These are phyloP conservation scores for Leucosticte australis DNA, from an alignment of 2,113 vertebrate genomes.

Conservation along the genomic window DNA sequence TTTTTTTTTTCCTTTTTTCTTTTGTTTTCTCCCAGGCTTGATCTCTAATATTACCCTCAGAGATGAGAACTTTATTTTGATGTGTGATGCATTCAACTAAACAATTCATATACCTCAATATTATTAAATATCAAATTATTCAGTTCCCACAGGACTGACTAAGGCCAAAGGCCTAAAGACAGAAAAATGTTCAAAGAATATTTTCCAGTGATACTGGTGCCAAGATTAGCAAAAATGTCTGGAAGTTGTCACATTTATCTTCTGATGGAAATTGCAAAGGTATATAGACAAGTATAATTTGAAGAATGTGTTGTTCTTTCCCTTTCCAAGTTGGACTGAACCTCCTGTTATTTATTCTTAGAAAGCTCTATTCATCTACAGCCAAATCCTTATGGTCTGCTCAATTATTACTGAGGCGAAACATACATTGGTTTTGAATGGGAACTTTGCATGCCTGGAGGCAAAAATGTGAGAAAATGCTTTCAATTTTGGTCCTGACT, in stretches of 20 bases:
- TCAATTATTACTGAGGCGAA: constrained; percentile 7
- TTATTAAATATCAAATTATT: constrained; percentile 48
- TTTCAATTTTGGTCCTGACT: background rate
- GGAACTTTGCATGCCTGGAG: background rate
- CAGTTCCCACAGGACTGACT: constrained; percentile 7
- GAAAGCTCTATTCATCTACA: constrained; percentile 44
- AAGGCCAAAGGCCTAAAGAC: background rate
- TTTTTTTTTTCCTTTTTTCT: background rate
- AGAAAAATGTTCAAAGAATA: constrained; percentile 43
- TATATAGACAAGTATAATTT: constrained; percentile 54
- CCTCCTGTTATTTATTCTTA: constrained; percentile 46
- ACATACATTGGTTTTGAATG: background rate
- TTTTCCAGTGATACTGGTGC: constrained; percentile 26
- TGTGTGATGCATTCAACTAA: constrained; percentile 13
- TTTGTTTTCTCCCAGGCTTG: background rate
- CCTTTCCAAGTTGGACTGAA: constrained; percentile 21
- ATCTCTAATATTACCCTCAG: background rate
- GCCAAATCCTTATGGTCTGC: constrained; percentile 32
- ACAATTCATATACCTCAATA: constrained; percentile 19
- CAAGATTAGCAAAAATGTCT: constrained; percentile 58
- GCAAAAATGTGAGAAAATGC: background rate
- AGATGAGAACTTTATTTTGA: constrained; percentile 9
- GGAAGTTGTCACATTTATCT: constrained; percentile 53
- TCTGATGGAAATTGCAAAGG: constrained; percentile 45
- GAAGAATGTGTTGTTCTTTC: constrained; percentile 45